phyloP scores from a whole-genome alignment of 1,140 invertebrate genomes.

The Radopholus similis region DNA sequence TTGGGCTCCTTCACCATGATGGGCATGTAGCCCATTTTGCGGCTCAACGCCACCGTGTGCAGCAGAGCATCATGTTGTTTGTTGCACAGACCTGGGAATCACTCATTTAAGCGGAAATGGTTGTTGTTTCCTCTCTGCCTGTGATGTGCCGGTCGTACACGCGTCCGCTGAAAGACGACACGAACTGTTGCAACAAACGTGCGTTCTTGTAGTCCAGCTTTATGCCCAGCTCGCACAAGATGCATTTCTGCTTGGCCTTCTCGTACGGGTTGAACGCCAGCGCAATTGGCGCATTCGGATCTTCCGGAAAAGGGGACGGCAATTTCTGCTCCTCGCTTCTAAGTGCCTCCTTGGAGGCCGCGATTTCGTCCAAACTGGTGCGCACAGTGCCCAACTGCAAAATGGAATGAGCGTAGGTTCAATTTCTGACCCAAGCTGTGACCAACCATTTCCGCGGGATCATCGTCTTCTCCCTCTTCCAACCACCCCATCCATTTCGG shows the following conservation, averaged over 20 bases:
- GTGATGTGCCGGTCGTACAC: constrained; percentile 88
- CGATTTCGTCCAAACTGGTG: too few relatives aligned
- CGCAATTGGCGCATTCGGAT: constrained; percentile 64
- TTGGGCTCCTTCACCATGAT: constrained; percentile 72
- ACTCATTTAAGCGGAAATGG: too few relatives aligned
- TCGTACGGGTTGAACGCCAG: constrained; percentile 78
- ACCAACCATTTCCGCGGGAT: too few relatives aligned
- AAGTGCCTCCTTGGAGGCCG: too few relatives aligned
- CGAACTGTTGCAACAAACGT: constrained; percentile 84
- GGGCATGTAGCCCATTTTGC: constrained; percentile 69
- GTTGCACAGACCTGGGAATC: constrained; percentile 60
- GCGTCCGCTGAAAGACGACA: constrained; percentile 77
- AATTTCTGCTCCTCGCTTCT: too few relatives aligned
- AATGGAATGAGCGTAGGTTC: too few relatives aligned
- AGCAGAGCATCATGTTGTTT: constrained; percentile 55
- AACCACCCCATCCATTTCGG: too few relatives aligned
- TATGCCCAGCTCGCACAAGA: constrained; percentile 81
- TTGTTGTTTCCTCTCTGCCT: too few relatives aligned
- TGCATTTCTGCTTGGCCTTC: constrained; percentile 72
- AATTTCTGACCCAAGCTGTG: too few relatives aligned
- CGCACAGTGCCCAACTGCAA: too few relatives aligned
- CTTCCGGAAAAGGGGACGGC: not conserved
- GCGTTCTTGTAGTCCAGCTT: constrained; percentile 83
- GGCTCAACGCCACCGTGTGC: constrained; percentile 47
- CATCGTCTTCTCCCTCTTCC: too few relatives aligned